Evolutionary conservation across 2,797 vertebrate species (phyloP).

Genomic region (Manis crassicaudata): DNA sequence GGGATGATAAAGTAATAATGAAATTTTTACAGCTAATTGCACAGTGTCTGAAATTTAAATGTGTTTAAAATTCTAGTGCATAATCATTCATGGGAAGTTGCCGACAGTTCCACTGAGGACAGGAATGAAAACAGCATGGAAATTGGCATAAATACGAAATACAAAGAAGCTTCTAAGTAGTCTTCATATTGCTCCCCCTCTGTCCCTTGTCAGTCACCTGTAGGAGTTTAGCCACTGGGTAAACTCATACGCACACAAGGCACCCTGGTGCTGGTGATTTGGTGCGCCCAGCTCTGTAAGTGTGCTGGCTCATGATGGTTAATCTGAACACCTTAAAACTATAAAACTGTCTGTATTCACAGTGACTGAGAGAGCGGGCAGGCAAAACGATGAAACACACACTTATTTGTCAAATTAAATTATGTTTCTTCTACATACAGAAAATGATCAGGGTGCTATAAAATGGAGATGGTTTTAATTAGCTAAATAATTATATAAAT

Average conservation of each 20-base stretch:
- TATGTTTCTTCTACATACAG: not conserved
- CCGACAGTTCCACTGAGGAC: not conserved
- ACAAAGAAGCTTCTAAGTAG: rapidly evolving
- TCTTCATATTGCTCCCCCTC: rapidly evolving
- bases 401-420: not conserved
- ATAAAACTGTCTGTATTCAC: not conserved
- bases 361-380: not conserved
- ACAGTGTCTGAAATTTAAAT: not conserved
- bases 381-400: not conserved
- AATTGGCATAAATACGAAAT: not conserved
- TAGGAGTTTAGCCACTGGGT: rapidly evolving
- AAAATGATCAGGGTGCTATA: not conserved
- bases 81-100: not conserved
- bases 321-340: not conserved
- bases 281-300: rapidly evolving
- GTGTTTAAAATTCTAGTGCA: not conserved
- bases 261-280: rapidly evolving
- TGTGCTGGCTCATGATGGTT: rapidly evolving
- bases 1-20: not conserved
- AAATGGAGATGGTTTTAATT: not conserved
- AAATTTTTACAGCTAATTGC: not conserved
- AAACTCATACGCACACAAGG: rapidly evolving
- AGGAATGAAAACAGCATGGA: too few species aligned
- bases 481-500: not conserved
- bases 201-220: rapidly evolving